Conservation (phyloP, 2,113 vertebrate genomes). For the Poecile atricapillus region DNA sequence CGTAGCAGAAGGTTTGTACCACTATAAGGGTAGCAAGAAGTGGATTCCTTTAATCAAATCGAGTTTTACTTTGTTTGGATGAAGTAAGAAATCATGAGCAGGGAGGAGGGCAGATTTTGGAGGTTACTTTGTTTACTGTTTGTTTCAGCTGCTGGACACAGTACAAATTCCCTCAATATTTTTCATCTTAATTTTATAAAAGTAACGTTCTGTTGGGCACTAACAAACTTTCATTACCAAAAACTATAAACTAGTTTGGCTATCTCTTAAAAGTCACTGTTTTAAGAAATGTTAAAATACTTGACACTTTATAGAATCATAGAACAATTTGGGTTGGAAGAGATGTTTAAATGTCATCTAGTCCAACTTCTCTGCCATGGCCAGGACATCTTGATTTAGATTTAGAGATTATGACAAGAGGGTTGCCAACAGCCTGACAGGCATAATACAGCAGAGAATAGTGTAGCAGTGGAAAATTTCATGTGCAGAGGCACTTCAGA, state of each 20-base stretch:
- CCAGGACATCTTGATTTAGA: not conserved
- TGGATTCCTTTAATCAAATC: not conserved
- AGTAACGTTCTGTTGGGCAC: not conserved
- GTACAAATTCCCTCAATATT: not conserved
- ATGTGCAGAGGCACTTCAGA: not conserved
- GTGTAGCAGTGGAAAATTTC: not conserved
- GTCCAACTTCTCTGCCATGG: too few species aligned
- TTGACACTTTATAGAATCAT: not conserved
- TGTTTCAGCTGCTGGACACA: not conserved
- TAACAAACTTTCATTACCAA: not conserved
- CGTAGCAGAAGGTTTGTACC: not conserved
- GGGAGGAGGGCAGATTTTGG: fast-evolving
- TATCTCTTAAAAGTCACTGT: not conserved
- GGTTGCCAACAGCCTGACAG: not conserved
- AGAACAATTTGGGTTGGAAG: not conserved
- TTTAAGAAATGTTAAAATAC: not conserved
- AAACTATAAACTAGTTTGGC: not conserved
- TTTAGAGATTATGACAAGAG: not conserved
- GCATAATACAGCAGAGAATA: not conserved
- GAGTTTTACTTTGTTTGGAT: not conserved
- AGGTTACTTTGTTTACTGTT: not conserved
- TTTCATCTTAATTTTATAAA: not conserved
- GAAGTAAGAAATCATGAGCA: not conserved
- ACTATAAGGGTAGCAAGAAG: not conserved
- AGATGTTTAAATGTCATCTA: not conserved